Conservation (phyloP, 2,888 invertebrate genomes). For the Ectemnius continuus region DNA sequence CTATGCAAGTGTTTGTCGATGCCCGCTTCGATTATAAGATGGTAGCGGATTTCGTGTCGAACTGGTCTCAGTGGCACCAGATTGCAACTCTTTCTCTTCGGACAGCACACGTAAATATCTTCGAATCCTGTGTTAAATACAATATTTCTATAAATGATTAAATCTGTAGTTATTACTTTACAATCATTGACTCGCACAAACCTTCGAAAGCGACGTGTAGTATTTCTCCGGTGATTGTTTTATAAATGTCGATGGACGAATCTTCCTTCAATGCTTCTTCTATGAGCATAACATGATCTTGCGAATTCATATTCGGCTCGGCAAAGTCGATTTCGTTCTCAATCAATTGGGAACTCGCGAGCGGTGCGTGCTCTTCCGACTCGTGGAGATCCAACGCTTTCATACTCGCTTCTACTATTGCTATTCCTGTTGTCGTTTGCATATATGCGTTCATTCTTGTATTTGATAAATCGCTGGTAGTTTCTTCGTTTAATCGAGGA, state of each 20-base stretch:
- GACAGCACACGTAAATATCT: constrained; percentile 83
- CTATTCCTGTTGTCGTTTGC: too few relatives aligned
- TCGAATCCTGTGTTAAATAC: constrained; percentile 78
- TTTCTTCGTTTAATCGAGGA: too few relatives aligned
- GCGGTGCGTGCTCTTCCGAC: neutral
- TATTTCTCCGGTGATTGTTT: constrained; percentile 83
- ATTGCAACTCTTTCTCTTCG: constrained; percentile 83
- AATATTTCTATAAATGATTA: neutral
- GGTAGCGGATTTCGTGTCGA: constrained; percentile 83
- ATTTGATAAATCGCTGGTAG: too few relatives aligned
- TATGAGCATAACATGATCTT: constrained; percentile 57
- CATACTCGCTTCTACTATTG: too few relatives aligned
- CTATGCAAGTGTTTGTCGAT: constrained; percentile 80
- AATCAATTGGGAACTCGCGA: constrained; percentile 75
- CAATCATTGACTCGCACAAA: constrained; percentile 15
- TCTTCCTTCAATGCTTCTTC: constrained; percentile 79
- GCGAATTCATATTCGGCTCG: constrained; percentile 69
- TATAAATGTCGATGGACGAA: constrained; percentile 81
- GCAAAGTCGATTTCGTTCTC: constrained; percentile 82
- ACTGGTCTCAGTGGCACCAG: constrained; percentile 83
- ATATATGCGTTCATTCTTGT: too few relatives aligned
- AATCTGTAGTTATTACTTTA: neutral
- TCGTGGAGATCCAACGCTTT: constrained; percentile 27
- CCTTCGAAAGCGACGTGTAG: constrained; percentile 83
- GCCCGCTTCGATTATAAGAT: constrained; percentile 84